Evolutionary conservation across 1,140 invertebrate genomes (phyloP), one percentile per base, ranked within the genome.

Genomic region (Helicoverpa armigera): DNA sequence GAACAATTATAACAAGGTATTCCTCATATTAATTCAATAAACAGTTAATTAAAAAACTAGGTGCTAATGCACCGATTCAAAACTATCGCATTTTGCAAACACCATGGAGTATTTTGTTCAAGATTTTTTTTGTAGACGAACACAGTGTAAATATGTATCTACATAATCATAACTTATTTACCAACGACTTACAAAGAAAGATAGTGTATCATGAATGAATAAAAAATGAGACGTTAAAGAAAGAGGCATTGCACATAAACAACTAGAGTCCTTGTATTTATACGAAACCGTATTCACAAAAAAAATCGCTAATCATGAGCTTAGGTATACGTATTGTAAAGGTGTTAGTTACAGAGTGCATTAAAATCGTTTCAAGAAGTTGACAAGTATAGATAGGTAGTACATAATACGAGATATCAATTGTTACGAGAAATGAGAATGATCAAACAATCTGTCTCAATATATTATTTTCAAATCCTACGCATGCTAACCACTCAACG

Each of bases 1-100:
- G 29, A 75, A 60, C 54, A 75, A 75, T 58, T 60, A 72, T 31
- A 16, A 16, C 31, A 67, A 29, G 35, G 29, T 29, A 29, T 23
- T 35, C 9, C 35, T 35, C 23, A 3, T 35, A 35, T 35, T 35
- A 14, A 73, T 18, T 50, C 31, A 58, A 54, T 73, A 58, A 43
- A 18, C 29, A 58, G 53, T 4, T 58, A 43, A 18, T 58, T 72
- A 14, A 72, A 54, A 72, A 31, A 9, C n/a, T n/a, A 51, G 48
- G 43, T 67, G 65, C 50, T 29, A 23, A 18, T 10, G 11, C 5
- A 16, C 10, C 3, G 11, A 10, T 60, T 3, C 4, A 58, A 0
- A 23, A 1, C 7, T 56, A 4, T 58, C 43, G 7, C 0, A 31
- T 65, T 48, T 63, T 35, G 60, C 29, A 63, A 31, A 35, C 2